phyloP scores from a whole-genome alignment of 2,797 vertebrate genomes.

The Vespertilio murinus region DNA sequence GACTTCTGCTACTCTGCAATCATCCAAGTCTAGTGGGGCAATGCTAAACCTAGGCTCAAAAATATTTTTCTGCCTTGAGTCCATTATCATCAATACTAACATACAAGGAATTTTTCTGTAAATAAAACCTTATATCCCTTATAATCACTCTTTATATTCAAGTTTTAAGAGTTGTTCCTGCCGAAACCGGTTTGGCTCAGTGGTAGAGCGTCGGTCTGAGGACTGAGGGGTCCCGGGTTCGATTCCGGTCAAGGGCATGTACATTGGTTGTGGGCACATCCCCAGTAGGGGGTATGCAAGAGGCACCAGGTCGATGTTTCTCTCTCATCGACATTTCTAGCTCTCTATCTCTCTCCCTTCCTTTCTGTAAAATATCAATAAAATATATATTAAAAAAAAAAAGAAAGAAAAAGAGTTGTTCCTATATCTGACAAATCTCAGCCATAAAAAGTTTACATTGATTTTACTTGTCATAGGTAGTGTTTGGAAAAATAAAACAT shows the following conservation, averaged over 20 bases:
- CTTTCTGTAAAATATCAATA: no score
- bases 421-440: not conserved
- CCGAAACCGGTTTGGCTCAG: no score
- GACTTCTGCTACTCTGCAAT: not conserved
- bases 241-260: no score
- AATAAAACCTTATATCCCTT: not conserved
- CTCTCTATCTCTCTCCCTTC: no score
- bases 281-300: no score
- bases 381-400: no score
- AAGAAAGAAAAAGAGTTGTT: not conserved
- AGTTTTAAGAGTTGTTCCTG: not conserved
- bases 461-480: not conserved
- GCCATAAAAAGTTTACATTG: not conserved
- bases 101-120: not conserved
- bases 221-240: no score
- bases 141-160: not conserved
- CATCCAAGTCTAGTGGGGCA: not conserved
- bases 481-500: not conserved
- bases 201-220: no score
- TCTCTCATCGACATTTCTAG: no score
- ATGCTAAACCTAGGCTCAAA: slow-evolving; percentile 3
- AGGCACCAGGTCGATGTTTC: no score
- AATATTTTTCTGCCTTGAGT: slow-evolving; percentile 26
- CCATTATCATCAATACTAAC: not conserved
- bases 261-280: no score